These are phyloP conservation scores for Diabrotica virgifera DNA, from an alignment of 1,140 invertebrate species.

Conservation along the genomic window DNA sequence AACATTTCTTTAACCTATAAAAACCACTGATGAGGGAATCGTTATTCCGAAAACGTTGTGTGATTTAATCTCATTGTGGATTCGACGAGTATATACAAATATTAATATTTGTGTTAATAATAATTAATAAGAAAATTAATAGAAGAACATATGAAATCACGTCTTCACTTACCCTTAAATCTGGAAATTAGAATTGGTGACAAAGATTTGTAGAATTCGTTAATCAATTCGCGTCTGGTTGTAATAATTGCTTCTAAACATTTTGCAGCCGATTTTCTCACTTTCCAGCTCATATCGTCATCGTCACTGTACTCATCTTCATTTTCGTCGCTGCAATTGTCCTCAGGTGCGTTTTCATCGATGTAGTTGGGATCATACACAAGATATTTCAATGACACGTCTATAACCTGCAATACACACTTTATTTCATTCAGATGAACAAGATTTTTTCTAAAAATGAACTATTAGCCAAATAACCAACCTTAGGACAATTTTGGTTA, in stretches of 20 bases:
- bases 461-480: no score
- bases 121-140: no score
- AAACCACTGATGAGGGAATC: no score
- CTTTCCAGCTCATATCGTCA: slow-evolving; percentile 99
- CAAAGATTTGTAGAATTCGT: slow-evolving; percentile 85
- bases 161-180: slow-evolving; percentile 73
- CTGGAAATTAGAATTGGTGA: slow-evolving; percentile 86
- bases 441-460: no score
- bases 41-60: no score
- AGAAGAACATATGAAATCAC: no score
- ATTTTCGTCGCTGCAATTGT: slow-evolving; percentile 68
- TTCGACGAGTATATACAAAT: no score
- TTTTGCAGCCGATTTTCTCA: slow-evolving; percentile 91
- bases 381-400: slow-evolving; percentile 87
- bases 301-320: slow-evolving; percentile 97
- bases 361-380: slow-evolving; percentile 99
- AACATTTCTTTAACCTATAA: no score
- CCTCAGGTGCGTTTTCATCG: slow-evolving; percentile 75
- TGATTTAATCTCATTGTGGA: no score
- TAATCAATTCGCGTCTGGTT: slow-evolving; percentile 85
- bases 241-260: slow-evolving; percentile 93
- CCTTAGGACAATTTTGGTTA: no score
- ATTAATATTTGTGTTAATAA: no score
- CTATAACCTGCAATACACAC: slow-evolving; percentile 81
- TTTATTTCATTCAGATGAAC: no score